Percentiles rank a stretch among this genome's conserved stretches.
Evolutionary conservation across 2,797 vertebrate species (phyloP).

Genomic region (Gymnoscopelus braueri): DNA sequence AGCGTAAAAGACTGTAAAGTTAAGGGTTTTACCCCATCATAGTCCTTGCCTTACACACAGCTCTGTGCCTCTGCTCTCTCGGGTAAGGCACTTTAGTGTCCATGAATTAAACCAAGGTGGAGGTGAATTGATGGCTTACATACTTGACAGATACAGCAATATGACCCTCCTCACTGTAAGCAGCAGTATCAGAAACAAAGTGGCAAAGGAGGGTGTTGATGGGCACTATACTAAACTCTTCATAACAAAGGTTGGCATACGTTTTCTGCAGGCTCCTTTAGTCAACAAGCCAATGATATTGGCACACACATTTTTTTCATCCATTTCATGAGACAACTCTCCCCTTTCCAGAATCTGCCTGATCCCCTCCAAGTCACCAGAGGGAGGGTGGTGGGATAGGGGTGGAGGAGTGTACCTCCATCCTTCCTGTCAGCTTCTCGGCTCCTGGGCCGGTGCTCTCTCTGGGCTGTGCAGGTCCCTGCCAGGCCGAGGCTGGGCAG

Average conservation of each 20-base stretch:
- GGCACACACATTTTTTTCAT: slow-evolving; percentile 32
- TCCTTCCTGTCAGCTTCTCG: slow-evolving; percentile 77
- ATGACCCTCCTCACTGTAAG: slow-evolving; percentile 62
- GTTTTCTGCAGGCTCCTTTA: slow-evolving; percentile 28
- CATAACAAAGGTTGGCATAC: slow-evolving; percentile 58
- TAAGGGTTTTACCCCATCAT: slow-evolving; percentile 56
- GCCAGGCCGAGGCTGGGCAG: slow-evolving; percentile 44
- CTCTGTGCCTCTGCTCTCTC: slow-evolving; percentile 78
- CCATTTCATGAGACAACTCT: slow-evolving; percentile 39
- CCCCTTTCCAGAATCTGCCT: slow-evolving; percentile 42
- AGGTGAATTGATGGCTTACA: slow-evolving; percentile 74
- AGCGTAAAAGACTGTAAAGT: slow-evolving; percentile 37
- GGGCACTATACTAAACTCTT: slow-evolving; percentile 28
- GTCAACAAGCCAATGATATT: slow-evolving; percentile 4
- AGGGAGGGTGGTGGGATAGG: slow-evolving; percentile 32
- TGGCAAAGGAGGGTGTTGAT: slow-evolving; percentile 59
- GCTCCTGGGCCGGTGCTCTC: slow-evolving; percentile 55
- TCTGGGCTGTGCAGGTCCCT: slow-evolving; percentile 67
- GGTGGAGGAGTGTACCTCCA: slow-evolving; percentile 36
- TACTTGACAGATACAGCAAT: slow-evolving; percentile 74
- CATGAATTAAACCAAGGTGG: slow-evolving; percentile 71
- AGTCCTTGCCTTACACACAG: slow-evolving; percentile 52
- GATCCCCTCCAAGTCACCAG: slow-evolving; percentile 22
- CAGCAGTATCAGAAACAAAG: slow-evolving; percentile 73
- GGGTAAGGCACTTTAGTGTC: slow-evolving; percentile 84